Percentiles rank a stretch among this genome's conserved stretches.
Evolutionary conservation across 23 tunicate genomes (phyloP).

Genomic region (Aplidium turbinatum): DNA sequence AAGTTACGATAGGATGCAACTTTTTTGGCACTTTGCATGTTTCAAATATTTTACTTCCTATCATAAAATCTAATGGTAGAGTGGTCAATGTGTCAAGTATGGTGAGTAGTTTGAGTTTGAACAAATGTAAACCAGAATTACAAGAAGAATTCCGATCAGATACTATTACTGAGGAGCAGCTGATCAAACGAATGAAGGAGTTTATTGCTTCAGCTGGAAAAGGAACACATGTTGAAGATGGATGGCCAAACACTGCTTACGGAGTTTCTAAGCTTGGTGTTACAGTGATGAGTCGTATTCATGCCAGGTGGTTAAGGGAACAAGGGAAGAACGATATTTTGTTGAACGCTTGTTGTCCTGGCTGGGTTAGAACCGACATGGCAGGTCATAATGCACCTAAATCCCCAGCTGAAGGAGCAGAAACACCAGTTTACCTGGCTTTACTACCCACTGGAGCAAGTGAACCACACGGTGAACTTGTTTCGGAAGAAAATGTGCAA

Average conservation of each 20-base stretch:
- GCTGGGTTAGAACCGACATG: constrained; percentile 92
- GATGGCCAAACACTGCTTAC: constrained; percentile 65
- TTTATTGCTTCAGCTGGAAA: constrained; percentile 49
- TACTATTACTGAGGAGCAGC: constrained; percentile 65
- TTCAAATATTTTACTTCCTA: constrained; percentile 56
- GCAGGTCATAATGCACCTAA: constrained; percentile 60
- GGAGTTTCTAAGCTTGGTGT: constrained; percentile 85
- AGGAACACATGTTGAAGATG: constrained; percentile 33
- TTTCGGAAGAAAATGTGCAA: constrained; percentile 45
- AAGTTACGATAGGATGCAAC: constrained; percentile 67
- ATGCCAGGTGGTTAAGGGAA: constrained; percentile 41
- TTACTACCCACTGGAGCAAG: constrained; percentile 67
- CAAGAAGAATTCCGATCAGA: constrained; percentile 63
- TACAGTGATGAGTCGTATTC: constrained; percentile 62
- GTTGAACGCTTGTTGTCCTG: constrained; percentile 90
- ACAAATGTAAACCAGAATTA: constrained; percentile 67
- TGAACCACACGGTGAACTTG: constrained; percentile 75
- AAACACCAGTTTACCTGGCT: constrained; percentile 75
- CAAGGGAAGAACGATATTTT: constrained; percentile 58
- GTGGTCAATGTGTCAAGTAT: constrained; percentile 70
- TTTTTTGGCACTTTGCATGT: constrained; percentile 38
- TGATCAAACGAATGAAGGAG: constrained; percentile 63
- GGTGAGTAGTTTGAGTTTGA: constrained; percentile 27
- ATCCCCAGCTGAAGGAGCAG: constrained; percentile 88
- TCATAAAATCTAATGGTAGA: constrained; percentile 61